phyloP scores from a whole-genome alignment of 2,888 invertebrate genomes.

The Diaphora mendica region DNA sequence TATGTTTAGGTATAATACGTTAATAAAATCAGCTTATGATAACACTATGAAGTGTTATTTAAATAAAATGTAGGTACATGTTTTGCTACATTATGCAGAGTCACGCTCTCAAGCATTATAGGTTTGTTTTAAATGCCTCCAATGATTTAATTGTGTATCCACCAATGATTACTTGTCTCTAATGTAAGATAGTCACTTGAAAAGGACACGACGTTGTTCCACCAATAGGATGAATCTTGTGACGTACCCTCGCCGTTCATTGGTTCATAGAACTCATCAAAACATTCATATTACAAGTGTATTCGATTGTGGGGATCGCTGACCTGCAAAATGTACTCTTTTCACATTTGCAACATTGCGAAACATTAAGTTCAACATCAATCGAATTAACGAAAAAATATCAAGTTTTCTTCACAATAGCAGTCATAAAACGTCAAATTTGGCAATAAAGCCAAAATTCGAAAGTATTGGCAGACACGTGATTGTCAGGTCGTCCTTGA shows the following conservation, averaged over 20 bases:
- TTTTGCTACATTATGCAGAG: slow-evolving; percentile 11
- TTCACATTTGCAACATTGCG: slow-evolving; percentile 26
- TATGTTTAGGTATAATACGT: background rate
- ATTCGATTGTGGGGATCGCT: slow-evolving; percentile 39
- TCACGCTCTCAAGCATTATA: slow-evolving; percentile 34
- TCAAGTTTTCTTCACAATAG: slow-evolving; percentile 26
- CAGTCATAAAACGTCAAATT: slow-evolving; percentile 23
- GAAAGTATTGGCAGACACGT: slow-evolving; percentile 36
- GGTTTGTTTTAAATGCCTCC: slow-evolving; percentile 42
- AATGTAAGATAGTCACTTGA: slow-evolving; percentile 43
- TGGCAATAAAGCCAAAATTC: slow-evolving; percentile 33
- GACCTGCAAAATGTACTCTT: slow-evolving; percentile 48
- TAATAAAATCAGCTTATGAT: background rate
- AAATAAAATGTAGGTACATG: background rate
- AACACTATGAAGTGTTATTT: background rate
- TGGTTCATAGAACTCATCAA: slow-evolving; percentile 44
- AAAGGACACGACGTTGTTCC: slow-evolving; percentile 46
- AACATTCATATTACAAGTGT: slow-evolving; percentile 37
- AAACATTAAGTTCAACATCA: slow-evolving; percentile 23
- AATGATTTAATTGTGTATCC: slow-evolving; percentile 47
- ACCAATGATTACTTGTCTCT: slow-evolving; percentile 52
- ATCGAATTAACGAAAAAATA: slow-evolving; percentile 33
- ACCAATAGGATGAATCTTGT: slow-evolving; percentile 39
- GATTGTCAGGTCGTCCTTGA: slow-evolving; percentile 41
- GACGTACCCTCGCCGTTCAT: slow-evolving; percentile 31